phyloP scores from a whole-genome alignment of 2,113 vertebrate species.

The Promerops cafer region DNA sequence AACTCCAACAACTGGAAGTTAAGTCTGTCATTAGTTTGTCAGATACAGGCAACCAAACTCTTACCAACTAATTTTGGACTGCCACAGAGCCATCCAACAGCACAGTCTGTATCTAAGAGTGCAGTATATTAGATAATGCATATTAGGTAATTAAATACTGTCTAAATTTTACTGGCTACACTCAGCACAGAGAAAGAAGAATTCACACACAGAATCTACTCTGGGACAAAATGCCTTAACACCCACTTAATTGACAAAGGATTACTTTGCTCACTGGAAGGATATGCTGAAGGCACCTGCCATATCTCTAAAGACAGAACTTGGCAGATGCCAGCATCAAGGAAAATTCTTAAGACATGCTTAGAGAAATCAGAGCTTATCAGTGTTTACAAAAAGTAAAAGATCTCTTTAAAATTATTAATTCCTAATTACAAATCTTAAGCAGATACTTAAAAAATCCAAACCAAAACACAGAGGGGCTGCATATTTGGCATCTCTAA shows the following conservation, averaged over 20 bases:
- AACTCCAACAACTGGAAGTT: slow-evolving; percentile 85
- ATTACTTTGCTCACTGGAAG: background rate
- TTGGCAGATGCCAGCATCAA: background rate
- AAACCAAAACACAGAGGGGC: background rate
- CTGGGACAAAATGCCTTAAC: background rate
- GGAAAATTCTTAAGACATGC: background rate
- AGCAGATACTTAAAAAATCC: background rate
- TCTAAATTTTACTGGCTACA: background rate
- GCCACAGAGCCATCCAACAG: background rate
- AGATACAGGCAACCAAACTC: background rate
- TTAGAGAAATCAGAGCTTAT: background rate
- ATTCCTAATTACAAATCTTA: background rate
- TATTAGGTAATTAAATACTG: background rate
- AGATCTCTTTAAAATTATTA: background rate
- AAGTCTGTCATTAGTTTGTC: background rate
- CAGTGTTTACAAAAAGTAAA: background rate
- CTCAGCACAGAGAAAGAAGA: background rate
- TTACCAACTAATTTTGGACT: background rate
- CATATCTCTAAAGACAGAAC: background rate
- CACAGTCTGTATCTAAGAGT: background rate
- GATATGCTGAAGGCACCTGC: background rate
- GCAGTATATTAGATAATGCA: background rate
- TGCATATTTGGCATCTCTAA: background rate
- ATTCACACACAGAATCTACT: background rate
- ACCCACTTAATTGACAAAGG: background rate